These are phyloP conservation scores for Gymnocypris eckloni DNA, from an alignment of 2,797 vertebrate genomes.

Conservation along the genomic window DNA sequence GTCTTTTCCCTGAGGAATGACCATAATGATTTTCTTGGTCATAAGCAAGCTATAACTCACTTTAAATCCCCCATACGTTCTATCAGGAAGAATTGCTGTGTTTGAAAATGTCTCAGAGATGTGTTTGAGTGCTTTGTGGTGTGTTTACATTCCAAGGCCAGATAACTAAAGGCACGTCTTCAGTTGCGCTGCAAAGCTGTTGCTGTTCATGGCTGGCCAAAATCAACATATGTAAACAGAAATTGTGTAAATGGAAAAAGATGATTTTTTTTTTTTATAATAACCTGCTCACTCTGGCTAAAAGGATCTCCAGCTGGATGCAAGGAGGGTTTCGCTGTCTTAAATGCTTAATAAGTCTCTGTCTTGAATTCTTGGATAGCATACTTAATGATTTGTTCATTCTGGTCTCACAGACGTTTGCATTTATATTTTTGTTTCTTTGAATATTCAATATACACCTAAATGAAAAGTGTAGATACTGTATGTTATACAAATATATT, in stretches of 20 bases:
- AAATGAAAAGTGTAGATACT: neutral
- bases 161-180: constrained; percentile 63
- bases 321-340: neutral
- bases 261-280: neutral
- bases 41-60: constrained; percentile 65
- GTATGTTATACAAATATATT: no score
- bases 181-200: neutral
- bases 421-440: neutral
- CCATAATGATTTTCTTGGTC: constrained; percentile 66
- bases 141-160: constrained; percentile 76
- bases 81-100: constrained; percentile 62
- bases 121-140: constrained; percentile 54
- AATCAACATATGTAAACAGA: constrained; percentile 18
- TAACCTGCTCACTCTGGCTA: neutral
- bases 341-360: neutral
- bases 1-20: constrained; percentile 53
- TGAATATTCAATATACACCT: neutral
- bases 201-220: constrained; percentile 13
- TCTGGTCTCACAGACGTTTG: neutral
- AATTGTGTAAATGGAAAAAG: constrained; percentile 8
- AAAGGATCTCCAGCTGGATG: neutral
- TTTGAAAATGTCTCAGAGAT: constrained; percentile 72
- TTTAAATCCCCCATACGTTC: constrained; percentile 55
- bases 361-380: neutral
- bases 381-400: neutral